A percentile compares a stretch with the other conserved stretches of the same genome.
Conservation (phyloP, 2,888 invertebrate species). For the Metalampra italica region DNA sequence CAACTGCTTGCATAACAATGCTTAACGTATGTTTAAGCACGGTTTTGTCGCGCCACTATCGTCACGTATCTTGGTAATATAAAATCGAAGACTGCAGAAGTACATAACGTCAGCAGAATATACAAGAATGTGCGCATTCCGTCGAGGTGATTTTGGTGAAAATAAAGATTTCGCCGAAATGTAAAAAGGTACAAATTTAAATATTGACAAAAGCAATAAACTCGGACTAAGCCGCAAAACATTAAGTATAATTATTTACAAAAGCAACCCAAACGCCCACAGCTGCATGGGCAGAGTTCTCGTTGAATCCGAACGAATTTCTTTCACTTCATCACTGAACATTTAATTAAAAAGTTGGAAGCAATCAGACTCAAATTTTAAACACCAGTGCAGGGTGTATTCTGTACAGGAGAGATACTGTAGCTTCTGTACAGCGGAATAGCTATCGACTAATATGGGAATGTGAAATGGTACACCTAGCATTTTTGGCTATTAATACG, state of each 20-base stretch:
- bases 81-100: too few species aligned
- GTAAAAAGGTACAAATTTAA: neutral
- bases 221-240: neutral
- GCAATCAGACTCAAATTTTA: constrained; percentile 32
- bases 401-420: neutral
- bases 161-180: too few species aligned
- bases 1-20: too few species aligned
- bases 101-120: too few species aligned
- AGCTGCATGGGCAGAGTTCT: neutral
- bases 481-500: too few species aligned
- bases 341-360: constrained; percentile 50
- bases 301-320: constrained; percentile 1
- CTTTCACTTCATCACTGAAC: constrained; percentile 18
- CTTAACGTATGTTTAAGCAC: too few species aligned
- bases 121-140: too few species aligned
- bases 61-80: too few species aligned
- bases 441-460: neutral
- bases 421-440: neutral
- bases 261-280: neutral
- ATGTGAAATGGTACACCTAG: neutral
- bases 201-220: neutral
- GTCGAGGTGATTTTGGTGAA: too few species aligned
- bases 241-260: neutral
- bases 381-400: neutral
- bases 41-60: too few species aligned